Evolutionary conservation across 2,797 vertebrate species (phyloP).

Genomic region (Tapera naevia): DNA sequence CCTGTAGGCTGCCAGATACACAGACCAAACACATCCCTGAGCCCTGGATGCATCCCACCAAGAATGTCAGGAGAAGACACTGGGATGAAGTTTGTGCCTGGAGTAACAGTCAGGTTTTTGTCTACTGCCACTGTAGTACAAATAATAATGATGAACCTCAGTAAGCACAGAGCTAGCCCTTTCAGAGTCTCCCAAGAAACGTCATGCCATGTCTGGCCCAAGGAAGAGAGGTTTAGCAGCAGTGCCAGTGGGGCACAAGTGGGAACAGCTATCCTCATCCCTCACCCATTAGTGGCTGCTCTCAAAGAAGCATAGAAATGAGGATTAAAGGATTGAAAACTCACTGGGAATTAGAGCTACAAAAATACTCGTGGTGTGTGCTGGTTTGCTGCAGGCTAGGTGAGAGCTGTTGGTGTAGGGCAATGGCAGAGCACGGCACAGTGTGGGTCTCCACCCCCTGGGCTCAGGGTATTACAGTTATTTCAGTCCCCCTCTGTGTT

Average conservation of each 20-base stretch:
- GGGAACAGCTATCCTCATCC: not conserved
- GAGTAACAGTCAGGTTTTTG: not conserved
- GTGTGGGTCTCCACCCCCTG: not conserved
- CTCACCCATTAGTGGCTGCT: not conserved
- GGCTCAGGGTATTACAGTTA: not conserved
- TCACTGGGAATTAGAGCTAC: not conserved
- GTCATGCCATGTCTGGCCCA: fast-evolving
- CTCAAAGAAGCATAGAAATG: not conserved
- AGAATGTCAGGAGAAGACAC: not conserved
- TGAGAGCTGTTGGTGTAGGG: fast-evolving
- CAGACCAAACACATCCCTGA: not conserved
- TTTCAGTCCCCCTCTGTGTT: not conserved
- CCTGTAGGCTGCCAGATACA: not conserved
- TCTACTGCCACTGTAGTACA: not conserved
- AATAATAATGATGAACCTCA: not conserved
- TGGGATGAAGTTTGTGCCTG: not conserved
- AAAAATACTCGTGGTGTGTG: not conserved
- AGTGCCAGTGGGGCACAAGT: not conserved
- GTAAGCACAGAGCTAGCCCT: not conserved
- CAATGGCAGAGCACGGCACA: fast-evolving
- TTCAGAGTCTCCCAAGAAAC: not conserved
- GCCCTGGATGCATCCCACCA: not conserved
- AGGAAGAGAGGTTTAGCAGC: not conserved
- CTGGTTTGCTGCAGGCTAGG: not conserved
- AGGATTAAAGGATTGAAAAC: slow-evolving; percentile 5